Evolutionary conservation across 2,797 vertebrate species (phyloP).

Genomic region (Falco novaeseelandiae): DNA sequence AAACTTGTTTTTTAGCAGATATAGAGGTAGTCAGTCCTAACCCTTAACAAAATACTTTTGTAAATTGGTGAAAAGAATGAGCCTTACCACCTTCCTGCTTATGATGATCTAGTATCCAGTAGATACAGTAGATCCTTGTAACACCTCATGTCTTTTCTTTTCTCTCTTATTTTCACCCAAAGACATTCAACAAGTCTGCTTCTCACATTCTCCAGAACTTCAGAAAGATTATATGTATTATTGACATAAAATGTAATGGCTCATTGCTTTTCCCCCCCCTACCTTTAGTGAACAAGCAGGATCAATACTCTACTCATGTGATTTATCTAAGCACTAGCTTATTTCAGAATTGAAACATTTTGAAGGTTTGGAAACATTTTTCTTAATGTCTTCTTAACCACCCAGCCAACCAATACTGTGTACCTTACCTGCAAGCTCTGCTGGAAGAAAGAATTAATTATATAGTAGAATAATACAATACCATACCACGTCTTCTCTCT

Average conservation of each 20-base stretch:
- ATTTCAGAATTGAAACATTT: not conserved
- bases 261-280: not conserved
- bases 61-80: not conserved
- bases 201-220: not conserved
- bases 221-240: not conserved
- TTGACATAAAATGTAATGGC: not conserved
- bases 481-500: not conserved
- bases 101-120: not conserved
- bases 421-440: not conserved
- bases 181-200: not conserved
- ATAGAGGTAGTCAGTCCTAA: not conserved
- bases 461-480: not conserved
- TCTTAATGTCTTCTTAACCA: not conserved
- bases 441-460: slow-evolving; percentile 11
- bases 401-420: not conserved
- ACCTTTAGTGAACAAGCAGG: not conserved
- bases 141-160: not conserved
- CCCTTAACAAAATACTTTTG: not conserved
- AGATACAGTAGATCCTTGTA: not conserved
- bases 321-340: not conserved
- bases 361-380: not conserved
- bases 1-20: not conserved
- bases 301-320: not conserved
- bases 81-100: not conserved
- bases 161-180: not conserved